Evolutionary conservation across 92 coral and sea anemone species (phyloP).

Genomic region (Galaxea fascicularis): DNA sequence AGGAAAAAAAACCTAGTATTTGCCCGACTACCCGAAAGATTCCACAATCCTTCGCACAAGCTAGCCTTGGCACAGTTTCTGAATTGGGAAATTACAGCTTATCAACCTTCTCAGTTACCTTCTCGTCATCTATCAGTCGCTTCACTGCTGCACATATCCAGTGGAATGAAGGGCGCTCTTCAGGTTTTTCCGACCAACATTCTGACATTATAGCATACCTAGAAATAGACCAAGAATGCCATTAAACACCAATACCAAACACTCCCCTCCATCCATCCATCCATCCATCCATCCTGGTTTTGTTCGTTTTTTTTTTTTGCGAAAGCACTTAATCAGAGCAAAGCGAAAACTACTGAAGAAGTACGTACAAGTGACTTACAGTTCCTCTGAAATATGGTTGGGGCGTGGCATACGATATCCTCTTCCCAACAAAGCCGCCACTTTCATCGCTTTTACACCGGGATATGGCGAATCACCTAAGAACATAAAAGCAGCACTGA

Average conservation of each 20-base stretch:
- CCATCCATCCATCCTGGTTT: too few species aligned
- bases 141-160: conserved; percentile 29
- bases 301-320: too few species aligned
- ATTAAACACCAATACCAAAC: neutral
- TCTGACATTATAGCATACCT: conserved; percentile 52
- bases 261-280: too few species aligned
- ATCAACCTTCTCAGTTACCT: conserved; percentile 7
- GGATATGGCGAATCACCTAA: conserved; percentile 50
- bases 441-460: neutral
- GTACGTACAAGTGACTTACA: conserved; percentile 1
- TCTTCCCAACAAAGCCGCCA: conserved; percentile 10
- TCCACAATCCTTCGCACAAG: too few species aligned
- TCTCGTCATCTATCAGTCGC: neutral
- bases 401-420: conserved; percentile 46
- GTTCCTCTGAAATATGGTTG: conserved; percentile 20
- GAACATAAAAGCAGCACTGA: neutral
- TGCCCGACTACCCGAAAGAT: too few species aligned
- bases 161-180: conserved; percentile 53
- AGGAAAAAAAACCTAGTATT: too few species aligned
- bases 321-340: too few species aligned
- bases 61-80: too few species aligned
- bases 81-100: too few species aligned
- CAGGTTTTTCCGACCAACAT: conserved; percentile 62
- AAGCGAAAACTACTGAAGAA: neutral
- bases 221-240: neutral